Evolutionary conservation across 2,888 invertebrate species (phyloP).

Genomic region (Ophraella communa): DNA sequence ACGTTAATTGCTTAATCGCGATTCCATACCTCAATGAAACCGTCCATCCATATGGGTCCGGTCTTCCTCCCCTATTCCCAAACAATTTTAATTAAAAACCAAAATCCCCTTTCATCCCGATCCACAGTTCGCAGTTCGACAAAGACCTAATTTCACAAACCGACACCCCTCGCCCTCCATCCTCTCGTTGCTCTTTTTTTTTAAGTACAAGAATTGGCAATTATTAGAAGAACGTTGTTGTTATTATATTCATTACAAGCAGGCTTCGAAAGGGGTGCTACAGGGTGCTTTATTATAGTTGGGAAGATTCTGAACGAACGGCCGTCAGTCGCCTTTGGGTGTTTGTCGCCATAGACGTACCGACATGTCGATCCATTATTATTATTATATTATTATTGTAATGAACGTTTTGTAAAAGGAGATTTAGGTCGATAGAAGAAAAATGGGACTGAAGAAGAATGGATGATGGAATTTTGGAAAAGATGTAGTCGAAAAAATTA

Average conservation of each 20-base stretch:
- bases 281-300: constrained; percentile 25
- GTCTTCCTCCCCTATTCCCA: constrained; percentile 14
- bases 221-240: constrained; percentile 51
- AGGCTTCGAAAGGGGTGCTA: constrained; percentile 39
- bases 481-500: too few relatives aligned
- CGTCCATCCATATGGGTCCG: constrained; percentile 18
- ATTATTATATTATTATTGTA: too few relatives aligned
- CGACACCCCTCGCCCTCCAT: constrained; percentile 43
- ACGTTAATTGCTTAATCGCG: not conserved
- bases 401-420: too few relatives aligned
- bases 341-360: constrained; percentile 1
- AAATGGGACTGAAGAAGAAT: too few relatives aligned
- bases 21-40: constrained; percentile 3
- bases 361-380: not conserved
- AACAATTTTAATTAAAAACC: constrained; percentile 37
- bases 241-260: constrained; percentile 54
- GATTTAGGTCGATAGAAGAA: too few relatives aligned
- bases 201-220: constrained; percentile 46
- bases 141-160: constrained; percentile 46
- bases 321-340: constrained; percentile 2
- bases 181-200: constrained; percentile 50
- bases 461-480: too few relatives aligned
- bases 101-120: constrained; percentile 24
- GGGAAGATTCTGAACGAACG: constrained; percentile 8
- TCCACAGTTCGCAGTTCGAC: constrained; percentile 25